phyloP scores from a whole-genome alignment of 1,140 invertebrate genomes.

The Drosophila leontia region DNA sequence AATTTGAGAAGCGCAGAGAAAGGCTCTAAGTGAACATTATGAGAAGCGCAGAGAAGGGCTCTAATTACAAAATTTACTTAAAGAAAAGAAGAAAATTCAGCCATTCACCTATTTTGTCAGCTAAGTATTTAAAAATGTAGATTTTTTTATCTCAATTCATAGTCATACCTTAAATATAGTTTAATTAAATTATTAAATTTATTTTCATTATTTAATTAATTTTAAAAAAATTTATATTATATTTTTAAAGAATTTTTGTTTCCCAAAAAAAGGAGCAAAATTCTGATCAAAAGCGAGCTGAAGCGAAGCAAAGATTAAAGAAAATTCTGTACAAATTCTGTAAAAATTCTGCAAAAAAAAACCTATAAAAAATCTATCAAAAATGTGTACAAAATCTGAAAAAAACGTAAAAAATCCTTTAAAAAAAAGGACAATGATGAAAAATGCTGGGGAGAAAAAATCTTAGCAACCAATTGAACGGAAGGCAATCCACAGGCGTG shows the following conservation, averaged over 20 bases:
- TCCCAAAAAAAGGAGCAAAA: neutral
- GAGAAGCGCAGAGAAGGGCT: neutral
- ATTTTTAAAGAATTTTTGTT: too few species aligned
- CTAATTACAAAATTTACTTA: too few species aligned
- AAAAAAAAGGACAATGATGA: too few species aligned
- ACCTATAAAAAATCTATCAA: too few species aligned
- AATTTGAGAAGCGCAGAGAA: neutral
- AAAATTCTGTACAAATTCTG: neutral
- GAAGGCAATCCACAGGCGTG: slow-evolving; percentile 55
- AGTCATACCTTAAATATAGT: neutral
- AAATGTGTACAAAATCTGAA: too few species aligned
- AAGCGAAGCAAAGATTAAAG: slow-evolving; percentile 47
- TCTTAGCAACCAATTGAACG: slow-evolving; percentile 46
- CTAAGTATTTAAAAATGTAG: too few species aligned
- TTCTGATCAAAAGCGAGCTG: neutral
- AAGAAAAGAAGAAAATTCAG: neutral
- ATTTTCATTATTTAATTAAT: too few species aligned
- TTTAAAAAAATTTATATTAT: neutral
- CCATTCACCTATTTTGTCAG: too few species aligned
- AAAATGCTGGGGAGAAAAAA: slow-evolving; percentile 13
- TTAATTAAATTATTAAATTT: neutral
- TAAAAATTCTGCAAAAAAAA: neutral
- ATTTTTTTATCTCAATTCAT: too few species aligned
- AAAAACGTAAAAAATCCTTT: neutral
- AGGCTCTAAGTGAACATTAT: neutral